Percentiles rank a stretch among this genome's conserved stretches.
phyloP scores from a whole-genome alignment of 2,113 vertebrate genomes.

The Tychaedon coryphoeus region DNA sequence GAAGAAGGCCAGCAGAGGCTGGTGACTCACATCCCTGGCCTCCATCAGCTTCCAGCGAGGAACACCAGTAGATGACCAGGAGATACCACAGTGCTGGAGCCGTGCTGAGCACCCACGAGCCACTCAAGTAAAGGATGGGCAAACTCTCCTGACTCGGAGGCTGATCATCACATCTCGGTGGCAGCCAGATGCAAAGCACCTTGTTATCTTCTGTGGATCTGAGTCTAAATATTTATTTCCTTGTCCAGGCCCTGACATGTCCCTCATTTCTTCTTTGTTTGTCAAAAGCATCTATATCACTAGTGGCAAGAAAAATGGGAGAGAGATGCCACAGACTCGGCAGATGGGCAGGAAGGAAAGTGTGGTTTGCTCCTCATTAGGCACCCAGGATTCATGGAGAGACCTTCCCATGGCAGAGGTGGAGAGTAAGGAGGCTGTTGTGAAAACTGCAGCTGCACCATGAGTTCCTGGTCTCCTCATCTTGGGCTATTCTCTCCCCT shows the following conservation, averaged over 20 bases:
- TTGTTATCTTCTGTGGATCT: neutral
- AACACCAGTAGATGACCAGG: neutral
- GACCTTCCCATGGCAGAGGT: neutral
- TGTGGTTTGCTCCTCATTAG: neutral
- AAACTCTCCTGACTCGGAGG: neutral
- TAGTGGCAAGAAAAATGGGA: neutral
- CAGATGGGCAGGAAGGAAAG: neutral
- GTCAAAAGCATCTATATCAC: neutral
- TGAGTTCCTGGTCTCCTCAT: neutral
- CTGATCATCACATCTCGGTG: neutral
- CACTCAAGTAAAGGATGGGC: neutral
- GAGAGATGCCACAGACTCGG: neutral
- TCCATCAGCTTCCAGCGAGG: neutral
- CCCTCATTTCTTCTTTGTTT: neutral
- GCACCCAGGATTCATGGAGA: accelerated
- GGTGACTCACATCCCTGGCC: neutral
- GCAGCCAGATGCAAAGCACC: neutral
- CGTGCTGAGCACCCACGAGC: neutral
- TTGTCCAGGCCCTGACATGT: neutral
- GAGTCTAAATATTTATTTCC: neutral
- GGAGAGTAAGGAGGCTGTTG: neutral
- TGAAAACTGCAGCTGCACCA: neutral
- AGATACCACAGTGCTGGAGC: neutral
- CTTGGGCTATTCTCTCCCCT: neutral
- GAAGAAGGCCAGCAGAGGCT: constrained; percentile 1